Conservation (phyloP, 2,888 invertebrate genomes). For the Argyresthia goedartella region DNA sequence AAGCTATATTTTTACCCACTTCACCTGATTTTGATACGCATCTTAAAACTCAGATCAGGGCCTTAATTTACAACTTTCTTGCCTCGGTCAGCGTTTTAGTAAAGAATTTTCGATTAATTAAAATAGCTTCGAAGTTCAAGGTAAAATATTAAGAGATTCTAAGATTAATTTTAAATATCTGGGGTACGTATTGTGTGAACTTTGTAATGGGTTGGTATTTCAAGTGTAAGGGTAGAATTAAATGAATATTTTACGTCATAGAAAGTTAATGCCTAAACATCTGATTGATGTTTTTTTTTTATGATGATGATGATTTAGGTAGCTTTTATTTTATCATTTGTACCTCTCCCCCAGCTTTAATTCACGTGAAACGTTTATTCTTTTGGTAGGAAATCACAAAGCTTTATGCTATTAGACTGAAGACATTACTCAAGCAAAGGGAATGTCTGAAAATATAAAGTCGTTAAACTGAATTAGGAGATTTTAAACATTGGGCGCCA, state of each 20-base stretch:
- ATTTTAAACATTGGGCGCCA: conserved; percentile 19
- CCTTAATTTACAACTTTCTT: conserved; percentile 46
- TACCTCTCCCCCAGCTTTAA: too few relatives aligned
- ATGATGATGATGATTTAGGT: too few relatives aligned
- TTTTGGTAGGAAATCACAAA: too few relatives aligned
- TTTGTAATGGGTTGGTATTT: conserved; percentile 20
- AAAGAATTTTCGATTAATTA: conserved; percentile 58
- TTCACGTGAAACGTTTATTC: too few relatives aligned
- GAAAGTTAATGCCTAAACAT: too few relatives aligned
- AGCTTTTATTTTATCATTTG: too few relatives aligned
- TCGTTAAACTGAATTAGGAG: background rate
- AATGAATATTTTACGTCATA: too few relatives aligned
- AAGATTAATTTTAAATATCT: conserved; percentile 18
- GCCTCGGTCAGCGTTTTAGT: conserved; percentile 40
- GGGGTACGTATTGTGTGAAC: conserved; percentile 39
- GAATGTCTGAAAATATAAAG: background rate
- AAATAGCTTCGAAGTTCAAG: conserved; percentile 36
- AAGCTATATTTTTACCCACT: conserved; percentile 40
- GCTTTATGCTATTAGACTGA: too few relatives aligned
- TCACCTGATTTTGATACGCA: conserved; percentile 30
- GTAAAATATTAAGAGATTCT: conserved; percentile 10
- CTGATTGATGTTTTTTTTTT: too few relatives aligned
- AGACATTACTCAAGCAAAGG: background rate
- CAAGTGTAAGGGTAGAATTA: too few relatives aligned
- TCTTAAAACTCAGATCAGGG: conserved; percentile 33